Base-by-base conservation (phyloP, 1,140 invertebrate genomes). In the Tetragonula clypearis region DNA sequence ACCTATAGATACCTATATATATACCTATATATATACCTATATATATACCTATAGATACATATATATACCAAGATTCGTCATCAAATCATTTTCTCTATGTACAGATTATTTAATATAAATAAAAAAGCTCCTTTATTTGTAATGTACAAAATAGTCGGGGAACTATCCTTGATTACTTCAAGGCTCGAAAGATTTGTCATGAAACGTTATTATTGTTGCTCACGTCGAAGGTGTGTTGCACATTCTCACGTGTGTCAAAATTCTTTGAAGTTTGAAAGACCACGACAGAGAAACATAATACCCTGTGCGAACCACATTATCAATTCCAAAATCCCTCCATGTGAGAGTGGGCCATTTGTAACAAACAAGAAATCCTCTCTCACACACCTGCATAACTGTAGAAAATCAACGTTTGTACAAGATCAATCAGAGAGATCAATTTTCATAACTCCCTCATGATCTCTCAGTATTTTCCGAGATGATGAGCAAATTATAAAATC, bases 41-140 rank as follows among this genome's bases (percentile, higher is more conserved):
- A 41, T 41, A 41, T 41, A 41, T 9, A 49, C 8, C 8, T 8
- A 9, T 8, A 49, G 0, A 49, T 8, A 41, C 30, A 41, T 79
- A 79, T 19, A 17, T 62, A 62, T n/a, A 62, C 11, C 60, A 58
- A 79, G 75, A 86, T 81, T 86, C 72, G 53, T 71, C 66, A 19
- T 82, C 19, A 76, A 66, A 76, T 68, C 68, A 72, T 78, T 62
- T 65, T 26, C 1, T 79, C 19, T 89, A 90, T 90, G 71, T 89
- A 93, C 89, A 90, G 55, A 83, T 90, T 92, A 92, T 93, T 93
- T 92, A 93, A 93, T 92, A 93, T 93, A 93, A 93, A 93, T 93
- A 93, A 93, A 88, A 86, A 73, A 75, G 76, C 65, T 41, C 41
- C n/a, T 86, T 62, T 82, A 88, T 90, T 90, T 90, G 90, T 92